Conservation (phyloP, 2,797 vertebrate species). For the Hyperoplus immaculatus region DNA sequence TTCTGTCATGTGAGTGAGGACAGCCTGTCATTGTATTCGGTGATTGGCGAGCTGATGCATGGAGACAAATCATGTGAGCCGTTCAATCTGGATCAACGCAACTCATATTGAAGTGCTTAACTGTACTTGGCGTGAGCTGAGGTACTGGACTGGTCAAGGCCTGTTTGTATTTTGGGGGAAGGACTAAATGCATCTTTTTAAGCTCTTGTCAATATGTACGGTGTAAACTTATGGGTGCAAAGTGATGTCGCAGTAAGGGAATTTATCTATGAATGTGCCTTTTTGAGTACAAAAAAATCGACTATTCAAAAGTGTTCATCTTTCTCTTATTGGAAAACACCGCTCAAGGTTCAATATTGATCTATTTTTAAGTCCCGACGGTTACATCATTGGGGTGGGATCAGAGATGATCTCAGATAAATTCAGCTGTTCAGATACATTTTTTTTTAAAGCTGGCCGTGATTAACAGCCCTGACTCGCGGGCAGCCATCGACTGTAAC, state of each 20-base stretch:
- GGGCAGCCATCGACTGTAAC: conserved; percentile 26
- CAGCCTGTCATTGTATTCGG: conserved; percentile 78
- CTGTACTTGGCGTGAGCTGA: conserved; percentile 57
- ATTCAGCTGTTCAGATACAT: conserved; percentile 57
- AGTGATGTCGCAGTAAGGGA: not conserved
- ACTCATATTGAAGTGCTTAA: conserved; percentile 66
- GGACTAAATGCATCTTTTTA: conserved; percentile 44
- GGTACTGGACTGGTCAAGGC: conserved; percentile 24
- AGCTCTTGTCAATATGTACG: conserved; percentile 48
- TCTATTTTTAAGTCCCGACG: conserved; percentile 33
- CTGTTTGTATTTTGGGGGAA: conserved; percentile 29
- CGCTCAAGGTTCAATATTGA: conserved; percentile 35
- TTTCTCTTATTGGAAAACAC: conserved; percentile 11
- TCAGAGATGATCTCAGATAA: conserved; percentile 60
- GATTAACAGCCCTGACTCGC: conserved; percentile 37
- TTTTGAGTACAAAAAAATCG: conserved; percentile 12
- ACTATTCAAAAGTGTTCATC: conserved; percentile 1
- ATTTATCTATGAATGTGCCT: not conserved
- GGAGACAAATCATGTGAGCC: conserved; percentile 78
- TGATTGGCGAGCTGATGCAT: conserved; percentile 79
- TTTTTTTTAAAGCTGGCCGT: conserved; percentile 11
- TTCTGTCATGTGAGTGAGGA: conserved; percentile 80
- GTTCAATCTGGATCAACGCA: conserved; percentile 62
- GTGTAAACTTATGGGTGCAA: conserved; percentile 22
- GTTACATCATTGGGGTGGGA: conserved; percentile 66